Base-by-base conservation (phyloP, 2,888 invertebrate species). In the Yponomeuta evonymella region DNA sequence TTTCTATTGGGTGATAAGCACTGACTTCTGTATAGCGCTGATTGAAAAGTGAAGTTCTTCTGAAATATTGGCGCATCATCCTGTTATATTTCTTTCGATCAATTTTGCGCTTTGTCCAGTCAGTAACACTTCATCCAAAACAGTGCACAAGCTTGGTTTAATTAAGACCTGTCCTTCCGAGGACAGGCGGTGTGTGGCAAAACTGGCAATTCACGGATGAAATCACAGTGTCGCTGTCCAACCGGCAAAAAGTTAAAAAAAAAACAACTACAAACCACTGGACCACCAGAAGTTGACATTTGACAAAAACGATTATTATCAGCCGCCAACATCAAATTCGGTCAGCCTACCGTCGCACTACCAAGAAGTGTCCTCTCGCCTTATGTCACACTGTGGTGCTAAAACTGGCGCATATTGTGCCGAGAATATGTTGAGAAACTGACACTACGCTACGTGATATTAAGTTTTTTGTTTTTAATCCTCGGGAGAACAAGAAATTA, bases 261-360 rank as follows among this genome's bases (percentile, higher is more conserved):
- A 81, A 72, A 75, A 78, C 76, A 81, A 78, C 74, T 73, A 73
- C 77, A 82, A 82, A 82, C 76, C 80, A 79, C 81, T 84, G 86
- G 86, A 83, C 88, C 87, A 86, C 87, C 51, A 90, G 87, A 86
- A 89, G 90, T 92, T 90, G 91, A 91, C 90, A 90, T 89, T 89
- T 89, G 90, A 91, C 90, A 90, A 91, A 90, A 90, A 89, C 85
- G 84, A 78, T 77, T 76, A 79, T 79, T 88, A 91, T 91, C 91
- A 78, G 43, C 43, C 71, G 71, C 76, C 79, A 77, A 79, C 83
- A 92, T 92, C 91, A 74, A 90, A 89, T 89, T 90, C 85, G 87
- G 82, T 81, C 89, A 88, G 81, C 82, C 90, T 90, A 91, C 91
- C 91, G 90, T 90, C 81, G 51, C 51, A 58, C 51, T 58, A 58